These are phyloP conservation scores for Sphaeridia pumilis DNA, from an alignment of 2,888 invertebrate genomes.

Conservation along the genomic window DNA sequence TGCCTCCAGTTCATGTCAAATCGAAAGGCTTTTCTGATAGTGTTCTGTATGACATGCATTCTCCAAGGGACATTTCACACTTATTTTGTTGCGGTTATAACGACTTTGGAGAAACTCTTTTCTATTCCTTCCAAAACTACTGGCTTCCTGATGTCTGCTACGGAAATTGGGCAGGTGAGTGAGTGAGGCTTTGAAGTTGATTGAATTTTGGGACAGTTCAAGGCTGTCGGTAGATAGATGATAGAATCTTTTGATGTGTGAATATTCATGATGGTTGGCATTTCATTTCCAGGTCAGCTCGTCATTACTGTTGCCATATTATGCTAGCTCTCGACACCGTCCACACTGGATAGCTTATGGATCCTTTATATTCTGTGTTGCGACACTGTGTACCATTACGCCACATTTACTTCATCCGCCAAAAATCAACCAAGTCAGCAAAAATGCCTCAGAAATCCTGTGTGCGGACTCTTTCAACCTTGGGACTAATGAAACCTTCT, in stretches of 20 bases:
- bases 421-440: conserved; percentile 17
- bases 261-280: neutral
- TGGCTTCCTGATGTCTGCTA: conserved; percentile 76
- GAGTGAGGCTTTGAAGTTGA: neutral
- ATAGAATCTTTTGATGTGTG: neutral
- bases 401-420: conserved; percentile 58
- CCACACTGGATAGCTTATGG: conserved; percentile 90
- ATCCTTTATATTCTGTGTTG: conserved; percentile 75
- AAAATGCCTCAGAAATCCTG: conserved; percentile 25
- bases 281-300: conserved; percentile 50
- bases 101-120: conserved; percentile 83
- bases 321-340: conserved; percentile 80
- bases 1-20: conserved; percentile 64
- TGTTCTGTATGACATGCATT: conserved; percentile 78
- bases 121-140: conserved; percentile 85
- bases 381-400: conserved; percentile 72
- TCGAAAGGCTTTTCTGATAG: conserved; percentile 75
- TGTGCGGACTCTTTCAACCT: conserved; percentile 16
- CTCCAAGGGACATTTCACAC: conserved; percentile 79
- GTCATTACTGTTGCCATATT: conserved; percentile 64
- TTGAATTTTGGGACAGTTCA: neutral
- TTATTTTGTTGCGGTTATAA: conserved; percentile 85
- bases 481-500: conserved; percentile 4
- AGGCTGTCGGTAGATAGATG: neutral
- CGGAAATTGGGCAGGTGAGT: conserved; percentile 72